phyloP scores from a whole-genome alignment of 2,888 invertebrate genomes.

The Tricholauxania praeusta region DNA sequence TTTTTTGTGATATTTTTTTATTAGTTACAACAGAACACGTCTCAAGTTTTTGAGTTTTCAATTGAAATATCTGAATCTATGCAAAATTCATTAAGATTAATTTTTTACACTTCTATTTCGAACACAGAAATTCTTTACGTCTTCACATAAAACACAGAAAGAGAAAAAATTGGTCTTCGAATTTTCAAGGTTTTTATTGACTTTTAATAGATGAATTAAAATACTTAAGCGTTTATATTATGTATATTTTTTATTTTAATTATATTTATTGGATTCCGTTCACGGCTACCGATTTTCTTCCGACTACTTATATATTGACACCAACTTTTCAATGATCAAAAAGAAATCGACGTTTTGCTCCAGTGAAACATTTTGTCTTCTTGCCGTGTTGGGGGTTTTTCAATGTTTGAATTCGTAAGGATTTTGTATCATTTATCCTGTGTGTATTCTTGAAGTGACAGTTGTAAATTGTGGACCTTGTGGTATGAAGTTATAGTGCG shows the following conservation, averaged over 20 bases:
- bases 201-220: too few species aligned
- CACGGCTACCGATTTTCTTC: slow-evolving; percentile 4
- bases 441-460: slow-evolving; percentile 42
- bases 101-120: too few species aligned
- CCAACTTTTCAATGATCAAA: slow-evolving; percentile 17
- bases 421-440: slow-evolving; percentile 32
- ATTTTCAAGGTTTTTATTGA: too few species aligned
- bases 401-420: slow-evolving; percentile 26
- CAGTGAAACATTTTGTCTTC: slow-evolving; percentile 22
- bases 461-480: slow-evolving; percentile 31
- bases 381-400: not conserved
- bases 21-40: too few species aligned
- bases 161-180: too few species aligned
- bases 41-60: not conserved
- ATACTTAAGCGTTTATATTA: too few species aligned
- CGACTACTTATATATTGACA: not conserved
- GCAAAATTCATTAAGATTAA: not conserved
- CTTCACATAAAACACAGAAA: too few species aligned
- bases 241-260: too few species aligned
- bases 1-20: not conserved
- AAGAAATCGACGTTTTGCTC: slow-evolving; percentile 20
- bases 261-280: not conserved
- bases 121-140: too few species aligned
- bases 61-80: not conserved
- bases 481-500: not conserved